Percentiles rank a stretch among this genome's conserved stretches.
Conservation (phyloP, 2,797 vertebrate species). For the Heteromormyrus szaboi region DNA sequence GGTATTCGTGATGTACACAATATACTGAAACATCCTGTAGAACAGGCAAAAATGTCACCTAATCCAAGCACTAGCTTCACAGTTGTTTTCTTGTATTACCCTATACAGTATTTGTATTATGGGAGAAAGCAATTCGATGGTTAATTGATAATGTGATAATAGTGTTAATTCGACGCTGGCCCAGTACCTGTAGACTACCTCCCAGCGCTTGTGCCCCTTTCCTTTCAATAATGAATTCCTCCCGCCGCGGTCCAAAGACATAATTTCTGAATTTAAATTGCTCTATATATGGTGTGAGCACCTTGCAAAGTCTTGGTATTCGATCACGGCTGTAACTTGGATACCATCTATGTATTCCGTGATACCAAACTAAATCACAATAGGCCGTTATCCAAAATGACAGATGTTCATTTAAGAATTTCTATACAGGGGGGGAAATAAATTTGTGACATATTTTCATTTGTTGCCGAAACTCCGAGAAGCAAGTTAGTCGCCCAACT, state of each 20-base stretch:
- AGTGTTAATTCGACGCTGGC: neutral
- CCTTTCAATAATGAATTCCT: neutral
- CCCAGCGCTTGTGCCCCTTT: neutral
- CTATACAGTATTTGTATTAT: neutral
- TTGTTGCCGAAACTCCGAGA: neutral
- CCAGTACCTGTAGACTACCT: neutral
- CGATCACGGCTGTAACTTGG: neutral
- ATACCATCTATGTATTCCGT: neutral
- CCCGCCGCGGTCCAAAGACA: neutral
- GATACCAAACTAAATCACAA: neutral
- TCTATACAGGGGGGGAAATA: neutral
- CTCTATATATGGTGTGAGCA: neutral
- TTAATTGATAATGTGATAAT: neutral
- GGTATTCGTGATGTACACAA: neutral
- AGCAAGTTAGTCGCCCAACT: neutral
- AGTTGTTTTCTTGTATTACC: neutral
- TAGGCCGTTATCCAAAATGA: neutral
- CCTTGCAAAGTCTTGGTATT: neutral
- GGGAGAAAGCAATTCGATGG: neutral
- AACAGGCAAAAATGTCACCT: neutral
- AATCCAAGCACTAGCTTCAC: neutral
- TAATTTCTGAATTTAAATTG: neutral
- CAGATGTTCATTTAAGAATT: neutral
- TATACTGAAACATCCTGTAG: neutral
- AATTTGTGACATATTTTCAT: neutral